These are phyloP conservation scores for Menidia menidia DNA, from an alignment of 2,797 vertebrate species.

Conservation along the genomic window DNA sequence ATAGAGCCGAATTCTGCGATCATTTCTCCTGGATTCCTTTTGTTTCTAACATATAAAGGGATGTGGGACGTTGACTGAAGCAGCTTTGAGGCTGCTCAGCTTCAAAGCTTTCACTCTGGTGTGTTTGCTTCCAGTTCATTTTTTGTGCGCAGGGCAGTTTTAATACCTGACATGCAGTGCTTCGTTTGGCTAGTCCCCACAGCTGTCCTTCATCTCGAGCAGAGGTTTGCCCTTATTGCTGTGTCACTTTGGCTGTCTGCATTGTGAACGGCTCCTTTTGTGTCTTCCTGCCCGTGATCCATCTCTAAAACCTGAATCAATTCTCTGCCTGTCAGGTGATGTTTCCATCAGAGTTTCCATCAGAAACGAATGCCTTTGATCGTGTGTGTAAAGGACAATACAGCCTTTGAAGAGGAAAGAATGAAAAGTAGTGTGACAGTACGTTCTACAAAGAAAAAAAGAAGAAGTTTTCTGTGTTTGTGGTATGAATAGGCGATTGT, in stretches of 20 bases:
- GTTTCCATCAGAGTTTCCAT: too few relatives aligned
- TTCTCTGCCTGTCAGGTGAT: not conserved
- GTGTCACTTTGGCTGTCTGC: not conserved
- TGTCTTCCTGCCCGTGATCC: conserved; percentile 13
- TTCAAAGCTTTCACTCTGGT: conserved; percentile 11
- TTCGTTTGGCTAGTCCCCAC: not conserved
- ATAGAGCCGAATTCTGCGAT: not conserved
- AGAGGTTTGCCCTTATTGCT: not conserved
- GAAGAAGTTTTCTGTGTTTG: not conserved
- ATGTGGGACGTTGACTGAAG: conserved; percentile 1
- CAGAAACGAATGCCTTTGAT: conserved; percentile 5
- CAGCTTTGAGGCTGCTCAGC: not conserved
- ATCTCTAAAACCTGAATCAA: conserved; percentile 9
- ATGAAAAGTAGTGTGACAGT: not conserved
- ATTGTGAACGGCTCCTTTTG: not conserved
- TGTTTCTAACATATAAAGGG: not conserved
- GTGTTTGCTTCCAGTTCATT: not conserved
- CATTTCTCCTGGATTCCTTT: conserved; percentile 6
- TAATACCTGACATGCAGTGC: not conserved
- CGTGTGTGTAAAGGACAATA: not conserved
- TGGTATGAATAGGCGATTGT: not conserved
- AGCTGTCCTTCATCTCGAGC: not conserved
- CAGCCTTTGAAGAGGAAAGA: not conserved
- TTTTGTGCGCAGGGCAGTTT: not conserved
- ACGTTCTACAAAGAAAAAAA: not conserved